Base-by-base conservation (phyloP, 2,888 invertebrate genomes). In the Orthosia cruda region DNA sequence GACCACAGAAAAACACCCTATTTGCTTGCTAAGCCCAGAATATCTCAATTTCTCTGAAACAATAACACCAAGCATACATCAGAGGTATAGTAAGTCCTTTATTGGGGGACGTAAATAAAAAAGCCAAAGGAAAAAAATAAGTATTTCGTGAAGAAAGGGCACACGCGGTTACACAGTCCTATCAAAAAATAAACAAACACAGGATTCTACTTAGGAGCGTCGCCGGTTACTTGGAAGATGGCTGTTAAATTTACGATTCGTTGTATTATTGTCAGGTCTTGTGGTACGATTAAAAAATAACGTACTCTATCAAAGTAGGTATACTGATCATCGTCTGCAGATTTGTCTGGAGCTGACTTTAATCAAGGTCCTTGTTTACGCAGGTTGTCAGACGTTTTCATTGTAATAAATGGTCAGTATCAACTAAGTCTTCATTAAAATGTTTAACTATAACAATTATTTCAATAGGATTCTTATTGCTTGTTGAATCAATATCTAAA, bases 121-220 rank as follows among this genome's bases (percentile, higher is more conserved):
- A 92, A 89, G 86, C 77, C 71, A 73, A 75, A 72, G 83, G 85
- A 88, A 87, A 89, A 89, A 92, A 94, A 94, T 89, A 91, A 92
- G 87, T 87, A 85, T 91, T 92, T 92, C 91, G 92, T 94, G 91
- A 87, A 94, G 94, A 94, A 95, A 94, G 94, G 92, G 92, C 93
- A 92, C 94, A 93, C 93, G 91, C 94, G 90, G 94, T 94, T 95
- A 95, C 95, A 93, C 93, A 94, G 95, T 91, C 94, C 96, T 96
- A 96, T 96, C 96, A 95, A 93, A 96, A 96, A 96, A 95, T 93
- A 96, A 95, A 95, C 93, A 95, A 91, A 95, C 95, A 95, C 88
- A 94, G 93, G 93, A 92, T 94, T 96, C 94, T 95, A 96, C 96
- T 96, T 95, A 96, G 94, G 91, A 89, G 91, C 92, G 91, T 89